Percentiles rank a stretch among this genome's conserved stretches.
These are phyloP conservation scores for Perizoma flavofasciatum DNA, from an alignment of 2,888 invertebrate species.

Conservation along the genomic window DNA sequence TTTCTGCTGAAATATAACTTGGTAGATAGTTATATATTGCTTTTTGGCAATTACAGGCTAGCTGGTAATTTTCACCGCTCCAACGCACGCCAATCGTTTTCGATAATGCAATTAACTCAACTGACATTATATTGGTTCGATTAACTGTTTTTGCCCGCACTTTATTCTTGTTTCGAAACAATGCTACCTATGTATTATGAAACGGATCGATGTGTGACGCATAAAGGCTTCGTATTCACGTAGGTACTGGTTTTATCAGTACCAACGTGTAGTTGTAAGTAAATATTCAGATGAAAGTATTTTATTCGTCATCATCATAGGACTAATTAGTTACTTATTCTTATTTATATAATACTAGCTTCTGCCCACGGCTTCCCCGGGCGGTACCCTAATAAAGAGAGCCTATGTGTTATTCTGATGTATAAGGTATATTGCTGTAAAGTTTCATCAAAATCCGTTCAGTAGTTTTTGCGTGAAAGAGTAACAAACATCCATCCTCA, in stretches of 20 bases:
- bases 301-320: no score
- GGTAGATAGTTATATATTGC: neutral
- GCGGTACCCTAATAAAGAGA: no score
- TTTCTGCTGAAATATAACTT: no score
- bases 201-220: constrained; percentile 16
- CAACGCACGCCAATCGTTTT: constrained; percentile 42
- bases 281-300: no score
- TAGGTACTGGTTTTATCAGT: constrained; percentile 16
- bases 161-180: constrained; percentile 24
- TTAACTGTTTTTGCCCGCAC: constrained; percentile 23
- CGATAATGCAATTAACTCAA: constrained; percentile 42
- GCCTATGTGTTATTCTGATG: no score
- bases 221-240: neutral
- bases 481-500: no score
- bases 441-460: no score
- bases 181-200: constrained; percentile 9
- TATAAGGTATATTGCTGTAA: no score
- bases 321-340: no score
- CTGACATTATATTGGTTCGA: constrained; percentile 35
- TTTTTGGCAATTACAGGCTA: constrained; percentile 28
- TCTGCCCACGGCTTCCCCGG: no score
- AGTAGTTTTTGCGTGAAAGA: no score
- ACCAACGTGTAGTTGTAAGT: neutral
- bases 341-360: no score
- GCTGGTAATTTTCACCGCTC: constrained; percentile 39